A percentile compares a stretch with the other conserved stretches of the same genome.
phyloP scores from a whole-genome alignment of 2,797 vertebrate genomes.

The Gallinago stenura region DNA sequence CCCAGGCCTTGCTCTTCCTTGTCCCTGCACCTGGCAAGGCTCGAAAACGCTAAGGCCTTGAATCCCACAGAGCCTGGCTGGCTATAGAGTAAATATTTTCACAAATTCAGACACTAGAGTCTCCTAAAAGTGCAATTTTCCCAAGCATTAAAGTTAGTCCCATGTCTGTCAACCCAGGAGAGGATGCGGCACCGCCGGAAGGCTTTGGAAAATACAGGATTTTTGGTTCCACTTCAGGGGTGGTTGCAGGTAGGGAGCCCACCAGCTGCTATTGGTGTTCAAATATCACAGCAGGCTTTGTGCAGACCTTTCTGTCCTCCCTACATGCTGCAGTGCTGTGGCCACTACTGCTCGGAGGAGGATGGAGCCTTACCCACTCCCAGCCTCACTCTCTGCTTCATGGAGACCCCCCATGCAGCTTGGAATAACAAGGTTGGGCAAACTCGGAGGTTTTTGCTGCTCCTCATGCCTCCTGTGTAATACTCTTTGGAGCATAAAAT shows the following conservation, averaged over 20 bases:
- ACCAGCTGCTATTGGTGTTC: accelerated
- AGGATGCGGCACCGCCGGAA: no score
- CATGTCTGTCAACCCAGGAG: no score
- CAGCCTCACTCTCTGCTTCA: not conserved
- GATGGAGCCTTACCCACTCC: accelerated
- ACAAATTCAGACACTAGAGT: no score
- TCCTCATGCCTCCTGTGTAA: not conserved
- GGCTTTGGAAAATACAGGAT: not conserved
- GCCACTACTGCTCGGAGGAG: not conserved
- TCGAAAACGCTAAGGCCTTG: no score
- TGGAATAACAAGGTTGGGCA: not conserved
- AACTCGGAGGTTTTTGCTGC: not conserved
- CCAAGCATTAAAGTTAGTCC: no score
- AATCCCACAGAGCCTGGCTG: no score
- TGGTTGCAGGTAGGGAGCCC: not conserved
- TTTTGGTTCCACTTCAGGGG: not conserved
- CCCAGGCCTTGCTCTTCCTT: no score
- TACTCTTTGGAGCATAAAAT: not conserved
- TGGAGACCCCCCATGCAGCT: not conserved
- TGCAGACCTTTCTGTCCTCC: not conserved
- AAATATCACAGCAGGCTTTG: not conserved
- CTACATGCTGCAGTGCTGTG: not conserved
- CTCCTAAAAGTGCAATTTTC: no score
- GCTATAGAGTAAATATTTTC: no score
- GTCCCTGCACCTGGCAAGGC: no score